Percentiles rank a stretch among this genome's conserved stretches.
Conservation (phyloP, 2,113 vertebrate species). For the Callaeas wilsoni region DNA sequence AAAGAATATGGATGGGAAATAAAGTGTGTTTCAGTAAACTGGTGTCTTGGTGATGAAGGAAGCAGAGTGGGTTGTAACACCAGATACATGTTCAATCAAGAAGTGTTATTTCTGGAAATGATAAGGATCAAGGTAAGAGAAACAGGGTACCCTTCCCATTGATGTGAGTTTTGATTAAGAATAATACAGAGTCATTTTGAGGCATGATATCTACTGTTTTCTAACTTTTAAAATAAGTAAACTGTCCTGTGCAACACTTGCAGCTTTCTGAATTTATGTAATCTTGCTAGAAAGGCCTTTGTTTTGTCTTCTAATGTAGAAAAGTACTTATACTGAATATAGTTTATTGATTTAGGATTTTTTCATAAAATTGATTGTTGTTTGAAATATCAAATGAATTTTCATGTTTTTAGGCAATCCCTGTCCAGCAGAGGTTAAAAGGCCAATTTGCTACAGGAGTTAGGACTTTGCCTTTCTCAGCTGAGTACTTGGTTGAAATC, state of each 20-base stretch:
- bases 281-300: background rate
- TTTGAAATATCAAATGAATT: background rate
- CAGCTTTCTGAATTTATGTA: background rate
- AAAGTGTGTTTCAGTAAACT: background rate
- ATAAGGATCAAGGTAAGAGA: background rate
- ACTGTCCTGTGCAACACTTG: background rate
- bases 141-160: background rate
- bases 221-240: background rate
- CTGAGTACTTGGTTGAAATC: constrained; percentile 88
- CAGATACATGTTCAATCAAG: background rate
- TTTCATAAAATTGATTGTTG: background rate
- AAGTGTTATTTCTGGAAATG: background rate
- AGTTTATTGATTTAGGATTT: background rate
- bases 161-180: background rate
- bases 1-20: background rate
- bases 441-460: constrained; percentile 10
- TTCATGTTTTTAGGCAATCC: constrained; percentile 35
- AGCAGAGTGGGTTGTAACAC: background rate
- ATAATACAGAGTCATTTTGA: background rate
- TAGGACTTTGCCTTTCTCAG: constrained; percentile 62
- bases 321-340: background rate
- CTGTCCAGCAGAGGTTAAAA: constrained; percentile 50
- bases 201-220: background rate
- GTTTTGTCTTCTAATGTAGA: background rate
- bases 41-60: background rate